Evolutionary conservation across 1,140 invertebrate species (phyloP).

Genomic region (Oreohelix idahoensis): DNA sequence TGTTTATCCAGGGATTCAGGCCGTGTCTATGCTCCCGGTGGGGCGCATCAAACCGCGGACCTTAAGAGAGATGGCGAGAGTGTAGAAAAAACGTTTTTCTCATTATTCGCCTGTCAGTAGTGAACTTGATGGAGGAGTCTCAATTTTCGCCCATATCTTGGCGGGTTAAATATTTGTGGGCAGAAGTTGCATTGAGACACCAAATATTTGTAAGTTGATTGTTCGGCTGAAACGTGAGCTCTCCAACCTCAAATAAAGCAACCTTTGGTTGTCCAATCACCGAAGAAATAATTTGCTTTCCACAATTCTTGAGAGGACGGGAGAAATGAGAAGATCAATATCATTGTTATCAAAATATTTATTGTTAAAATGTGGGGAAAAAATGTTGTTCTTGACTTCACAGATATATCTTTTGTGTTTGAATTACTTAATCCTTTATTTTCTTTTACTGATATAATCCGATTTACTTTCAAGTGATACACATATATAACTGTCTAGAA

Average conservation of each 20-base stretch:
- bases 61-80: constrained; percentile 4
- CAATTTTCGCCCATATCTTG: constrained; percentile 2
- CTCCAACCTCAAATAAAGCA: not conserved
- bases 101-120: constrained; percentile 34
- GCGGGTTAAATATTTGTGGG: constrained; percentile 26
- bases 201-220: constrained; percentile 30
- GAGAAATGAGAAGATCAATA: not conserved
- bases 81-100: constrained; percentile 30
- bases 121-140: constrained; percentile 29
- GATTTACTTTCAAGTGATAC: no score
- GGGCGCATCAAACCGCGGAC: constrained; percentile 12
- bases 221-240: not conserved
- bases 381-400: no score
- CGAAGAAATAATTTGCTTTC: constrained; percentile 7
- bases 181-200: not conserved
- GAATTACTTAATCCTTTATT: no score
- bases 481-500: no score
- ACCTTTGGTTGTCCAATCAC: constrained; percentile 10
- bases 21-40: not conserved
- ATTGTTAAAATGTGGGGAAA: no score
- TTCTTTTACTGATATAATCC: no score
- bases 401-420: no score
- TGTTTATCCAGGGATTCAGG: not conserved
- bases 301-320: not conserved
- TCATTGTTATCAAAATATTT: not conserved